Percentiles rank a stretch among this genome's conserved stretches.
phyloP scores from a whole-genome alignment of 2,888 invertebrate genomes.

The Kryphioiulus occultus region DNA sequence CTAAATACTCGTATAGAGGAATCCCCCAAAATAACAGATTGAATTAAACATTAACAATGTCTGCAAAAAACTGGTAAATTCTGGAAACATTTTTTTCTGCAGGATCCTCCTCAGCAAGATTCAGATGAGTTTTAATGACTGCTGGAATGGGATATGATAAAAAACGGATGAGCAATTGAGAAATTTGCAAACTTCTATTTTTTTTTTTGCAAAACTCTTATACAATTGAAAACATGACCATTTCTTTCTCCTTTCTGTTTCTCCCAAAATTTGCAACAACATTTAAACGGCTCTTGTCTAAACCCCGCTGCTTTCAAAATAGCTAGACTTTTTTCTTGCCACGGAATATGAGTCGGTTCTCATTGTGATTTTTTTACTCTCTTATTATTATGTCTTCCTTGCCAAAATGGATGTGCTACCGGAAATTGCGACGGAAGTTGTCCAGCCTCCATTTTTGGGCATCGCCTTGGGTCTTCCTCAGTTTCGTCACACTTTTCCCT shows the following conservation, averaged over 20 bases:
- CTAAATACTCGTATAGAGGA: neutral
- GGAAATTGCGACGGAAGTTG: constrained; percentile 20
- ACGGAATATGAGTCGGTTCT: neutral
- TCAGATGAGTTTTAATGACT: constrained; percentile 15
- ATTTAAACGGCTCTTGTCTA: constrained; percentile 7
- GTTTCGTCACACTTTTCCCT: neutral
- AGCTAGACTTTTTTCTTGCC: neutral
- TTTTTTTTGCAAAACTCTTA: neutral
- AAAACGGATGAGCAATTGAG: neutral
- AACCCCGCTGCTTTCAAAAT: constrained; percentile 2
- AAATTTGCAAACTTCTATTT: neutral
- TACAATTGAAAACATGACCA: neutral
- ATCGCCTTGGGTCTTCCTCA: neutral
- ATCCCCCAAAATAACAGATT: neutral
- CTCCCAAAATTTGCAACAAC: neutral
- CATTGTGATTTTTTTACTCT: neutral
- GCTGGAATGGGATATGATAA: neutral
- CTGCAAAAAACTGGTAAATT: neutral
- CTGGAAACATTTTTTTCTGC: neutral
- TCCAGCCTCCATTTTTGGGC: constrained; percentile 12
- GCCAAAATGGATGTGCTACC: neutral
- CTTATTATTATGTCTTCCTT: constrained; percentile 16
- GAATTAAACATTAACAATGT: neutral
- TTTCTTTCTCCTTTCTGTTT: constrained; percentile 1
- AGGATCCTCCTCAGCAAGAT: neutral